Evolutionary conservation across 2,888 invertebrate genomes (phyloP), one percentile per base, ranked within the genome.

Genomic region (Cataglyphis cursor): DNA sequence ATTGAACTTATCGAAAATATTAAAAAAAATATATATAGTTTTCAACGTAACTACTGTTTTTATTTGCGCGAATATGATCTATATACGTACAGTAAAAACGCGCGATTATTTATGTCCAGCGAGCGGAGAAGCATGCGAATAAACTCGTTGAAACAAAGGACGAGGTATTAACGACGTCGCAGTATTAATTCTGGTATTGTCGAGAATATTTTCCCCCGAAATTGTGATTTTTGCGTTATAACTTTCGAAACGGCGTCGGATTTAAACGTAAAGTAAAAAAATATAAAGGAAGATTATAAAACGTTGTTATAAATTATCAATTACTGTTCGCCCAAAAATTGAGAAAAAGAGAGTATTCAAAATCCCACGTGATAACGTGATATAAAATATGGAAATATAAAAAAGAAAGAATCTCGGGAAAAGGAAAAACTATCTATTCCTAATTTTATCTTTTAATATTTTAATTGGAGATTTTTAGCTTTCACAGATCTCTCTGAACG

Each of bases 71-170:
- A 44, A 15, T 31, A 31, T 62, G 21, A 38, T 64, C 21, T 65
- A 24, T 12, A 31, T 15, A 24, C 24, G 4, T 44, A 66, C 4
- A 62, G 9, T 44, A 24, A 54, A 59, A 75, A 31, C 24, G 2
- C 48, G 35, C 3, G 73, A 81, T 73, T 81, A 74, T 81, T 81
- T 73, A 61, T 73, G 18, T 48, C 57, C 80, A 12, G 18, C 24
- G 38, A 28, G 72, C 15, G 38, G 3, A 38, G 12, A 57, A 24
- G 73, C 15, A 41, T 31, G 41, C 73, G 54, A 64, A 64, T 75
- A 75, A 75, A 75, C 64, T 75, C 74, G 64, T 75, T 64, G 64
- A 75, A 75, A 75, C 48, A 75, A 75, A 75, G 48, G 44, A 21
- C 64, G 44, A 48, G 31, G 48, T 75, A 64, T 75, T 64, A 75